Evolutionary conservation across 2,113 vertebrate species (phyloP).

Genomic region (Lota lota): DNA sequence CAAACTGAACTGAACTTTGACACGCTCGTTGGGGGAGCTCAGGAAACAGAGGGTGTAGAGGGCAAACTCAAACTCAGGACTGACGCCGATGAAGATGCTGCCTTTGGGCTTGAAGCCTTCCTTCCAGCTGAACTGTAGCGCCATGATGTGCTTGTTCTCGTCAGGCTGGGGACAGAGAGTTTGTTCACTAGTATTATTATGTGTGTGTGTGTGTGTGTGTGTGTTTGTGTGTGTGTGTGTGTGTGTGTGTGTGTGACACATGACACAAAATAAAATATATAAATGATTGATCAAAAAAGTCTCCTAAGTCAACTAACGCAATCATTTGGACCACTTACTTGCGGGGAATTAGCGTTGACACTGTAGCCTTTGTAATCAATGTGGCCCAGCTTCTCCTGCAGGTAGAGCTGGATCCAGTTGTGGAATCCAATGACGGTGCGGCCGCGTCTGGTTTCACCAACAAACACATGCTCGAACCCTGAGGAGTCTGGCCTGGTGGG

Average conservation of each 20-base stretch:
- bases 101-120: constrained; percentile 77
- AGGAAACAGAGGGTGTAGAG: constrained; percentile 81
- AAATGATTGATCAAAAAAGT: too few relatives aligned
- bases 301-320: too few relatives aligned
- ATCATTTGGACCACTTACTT: constrained; percentile 1
- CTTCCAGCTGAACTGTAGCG: constrained; percentile 81
- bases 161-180: constrained; percentile 60
- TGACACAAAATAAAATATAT: too few relatives aligned
- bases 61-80: constrained; percentile 78
- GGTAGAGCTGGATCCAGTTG: constrained; percentile 82
- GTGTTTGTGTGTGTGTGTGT: too few relatives aligned
- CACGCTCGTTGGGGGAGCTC: constrained; percentile 70
- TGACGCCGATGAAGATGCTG: constrained; percentile 80
- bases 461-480: constrained; percentile 81
- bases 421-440: constrained; percentile 78
- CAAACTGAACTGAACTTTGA: constrained; percentile 74
- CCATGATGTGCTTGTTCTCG: constrained; percentile 77
- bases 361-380: constrained; percentile 80
- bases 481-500: constrained; percentile 75
- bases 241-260: too few relatives aligned
- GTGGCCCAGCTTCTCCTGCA: constrained; percentile 79
- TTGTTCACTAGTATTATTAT: too few relatives aligned
- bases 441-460: constrained; percentile 75
- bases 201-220: too few relatives aligned
- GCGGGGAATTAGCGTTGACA: constrained; percentile 61